A percentile compares a stretch with the other conserved stretches of the same genome.
phyloP scores from a whole-genome alignment of 1,140 invertebrate species.

The Eueides isabella region DNA sequence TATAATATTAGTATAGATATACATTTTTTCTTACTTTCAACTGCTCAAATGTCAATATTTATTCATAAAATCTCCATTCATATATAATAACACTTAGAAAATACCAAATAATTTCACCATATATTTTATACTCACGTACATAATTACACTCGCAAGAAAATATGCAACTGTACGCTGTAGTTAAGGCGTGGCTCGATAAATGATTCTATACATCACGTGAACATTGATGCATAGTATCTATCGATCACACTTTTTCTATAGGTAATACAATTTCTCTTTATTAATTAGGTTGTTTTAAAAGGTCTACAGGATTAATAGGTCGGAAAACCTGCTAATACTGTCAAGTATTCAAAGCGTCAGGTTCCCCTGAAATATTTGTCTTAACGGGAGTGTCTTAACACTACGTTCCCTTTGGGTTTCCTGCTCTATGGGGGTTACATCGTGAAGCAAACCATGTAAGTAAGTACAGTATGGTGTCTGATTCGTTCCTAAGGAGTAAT shows the following conservation, averaged over 20 bases:
- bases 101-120: not conserved
- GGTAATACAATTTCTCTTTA: not conserved
- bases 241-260: not conserved
- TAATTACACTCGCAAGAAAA: not conserved
- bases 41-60: not conserved
- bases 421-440: no score
- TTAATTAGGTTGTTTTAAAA: not conserved
- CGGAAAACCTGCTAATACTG: no score
- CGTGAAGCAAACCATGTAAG: no score
- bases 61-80: not conserved
- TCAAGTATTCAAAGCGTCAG: no score
- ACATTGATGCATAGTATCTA: not conserved
- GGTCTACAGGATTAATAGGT: no score
- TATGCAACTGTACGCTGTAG: not conserved
- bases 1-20: not conserved
- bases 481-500: no score
- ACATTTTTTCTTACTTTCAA: not conserved
- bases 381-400: no score
- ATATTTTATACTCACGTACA: not conserved
- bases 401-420: no score
- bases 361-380: no score
- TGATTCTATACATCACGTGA: not conserved
- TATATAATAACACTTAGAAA: not conserved
- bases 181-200: not conserved
- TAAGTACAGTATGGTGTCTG: no score